Base-by-base conservation (phyloP, 2,113 vertebrate genomes). In the Urocolius indicus region DNA sequence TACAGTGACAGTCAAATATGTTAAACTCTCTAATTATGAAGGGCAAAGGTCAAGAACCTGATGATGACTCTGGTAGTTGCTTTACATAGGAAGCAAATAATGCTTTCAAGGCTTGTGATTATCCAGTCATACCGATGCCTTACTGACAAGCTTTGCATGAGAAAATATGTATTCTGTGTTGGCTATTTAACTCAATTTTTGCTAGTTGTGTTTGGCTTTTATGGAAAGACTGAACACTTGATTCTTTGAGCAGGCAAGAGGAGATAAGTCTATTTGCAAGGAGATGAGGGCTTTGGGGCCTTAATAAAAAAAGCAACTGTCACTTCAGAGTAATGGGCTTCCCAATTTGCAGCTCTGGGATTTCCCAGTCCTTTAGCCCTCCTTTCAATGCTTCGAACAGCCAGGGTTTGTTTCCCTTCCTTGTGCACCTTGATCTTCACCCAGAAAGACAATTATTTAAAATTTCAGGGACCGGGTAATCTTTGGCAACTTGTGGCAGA, bases 91-190 rank as follows among this genome's bases (percentile, higher is more conserved):
- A 69, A 43, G 12, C 23, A 6, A 30, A n/a, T 20, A 16, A 58
- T 11, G 5, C 23, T 3, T 11, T 27, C 29, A 10, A 0, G 1
- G 3, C 34, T 17, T 8, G 27, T 27, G 75, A 27, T 17, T 18
- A 2, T 4, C 13, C 22, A 16, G 6, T 12, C 6, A 16, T 18
- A 18, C 55, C 3, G 14, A 3, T 7, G 11, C 43, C 24, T 68
- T 16, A 5, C 6, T 6, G 63, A 20, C 23, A 13, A 38, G 16
- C 13, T 45, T 26, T 41, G n/a, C 72, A 45, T 11, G 11, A 59
- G 48, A 32, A 71, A 58, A 32, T 0, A 0, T 16, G 13, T 1
- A 6, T 4, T 6, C 4, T 7, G 3, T 32, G 6, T 36, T 34
- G 30, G 6, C 52, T 62, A 46, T 69, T 46, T 10, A 19, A 5